phyloP scores from a whole-genome alignment of 2,888 invertebrate genomes.

The Physocephala rufipes region DNA sequence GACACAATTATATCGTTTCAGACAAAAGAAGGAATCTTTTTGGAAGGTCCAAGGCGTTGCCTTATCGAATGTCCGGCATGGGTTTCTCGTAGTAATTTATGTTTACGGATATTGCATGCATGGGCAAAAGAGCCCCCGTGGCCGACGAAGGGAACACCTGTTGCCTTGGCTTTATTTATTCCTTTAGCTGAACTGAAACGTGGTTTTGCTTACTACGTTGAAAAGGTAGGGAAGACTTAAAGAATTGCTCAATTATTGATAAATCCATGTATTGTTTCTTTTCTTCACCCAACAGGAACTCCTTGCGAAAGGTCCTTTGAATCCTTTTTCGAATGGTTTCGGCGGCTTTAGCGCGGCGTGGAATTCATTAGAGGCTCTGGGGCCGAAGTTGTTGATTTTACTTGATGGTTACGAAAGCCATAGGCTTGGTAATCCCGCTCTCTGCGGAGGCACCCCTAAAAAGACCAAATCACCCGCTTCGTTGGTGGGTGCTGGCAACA shows the following conservation, averaged over 20 bases:
- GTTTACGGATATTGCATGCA: slow-evolving; percentile 68
- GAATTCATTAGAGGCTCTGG: slow-evolving; percentile 66
- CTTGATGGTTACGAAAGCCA: slow-evolving; percentile 68
- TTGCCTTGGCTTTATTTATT: slow-evolving; percentile 68
- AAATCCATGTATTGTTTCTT: background rate
- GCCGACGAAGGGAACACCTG: slow-evolving; percentile 63
- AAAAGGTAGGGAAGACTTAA: slow-evolving; percentile 51
- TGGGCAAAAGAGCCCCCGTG: slow-evolving; percentile 68
- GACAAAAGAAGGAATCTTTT: slow-evolving; percentile 67
- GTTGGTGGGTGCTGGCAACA: slow-evolving; percentile 51
- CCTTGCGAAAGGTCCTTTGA: slow-evolving; percentile 63
- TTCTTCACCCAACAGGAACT: slow-evolving; percentile 60
- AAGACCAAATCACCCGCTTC: slow-evolving; percentile 37
- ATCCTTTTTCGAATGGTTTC: slow-evolving; percentile 54
- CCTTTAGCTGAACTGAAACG: slow-evolving; percentile 68
- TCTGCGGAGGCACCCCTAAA: slow-evolving; percentile 55
- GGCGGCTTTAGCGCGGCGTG: slow-evolving; percentile 65
- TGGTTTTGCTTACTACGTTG: slow-evolving; percentile 54
- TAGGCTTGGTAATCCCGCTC: slow-evolving; percentile 38
- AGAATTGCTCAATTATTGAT: background rate
- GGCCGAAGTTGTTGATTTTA: slow-evolving; percentile 67
- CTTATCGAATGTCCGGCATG: slow-evolving; percentile 69
- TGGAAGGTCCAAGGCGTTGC: slow-evolving; percentile 68
- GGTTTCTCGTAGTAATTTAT: slow-evolving; percentile 68
- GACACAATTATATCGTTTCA: slow-evolving; percentile 43